A percentile compares a stretch with the other conserved stretches of the same genome.
Evolutionary conservation across 2,888 invertebrate species (phyloP).

Genomic region (Ryuthela nishihirai): DNA sequence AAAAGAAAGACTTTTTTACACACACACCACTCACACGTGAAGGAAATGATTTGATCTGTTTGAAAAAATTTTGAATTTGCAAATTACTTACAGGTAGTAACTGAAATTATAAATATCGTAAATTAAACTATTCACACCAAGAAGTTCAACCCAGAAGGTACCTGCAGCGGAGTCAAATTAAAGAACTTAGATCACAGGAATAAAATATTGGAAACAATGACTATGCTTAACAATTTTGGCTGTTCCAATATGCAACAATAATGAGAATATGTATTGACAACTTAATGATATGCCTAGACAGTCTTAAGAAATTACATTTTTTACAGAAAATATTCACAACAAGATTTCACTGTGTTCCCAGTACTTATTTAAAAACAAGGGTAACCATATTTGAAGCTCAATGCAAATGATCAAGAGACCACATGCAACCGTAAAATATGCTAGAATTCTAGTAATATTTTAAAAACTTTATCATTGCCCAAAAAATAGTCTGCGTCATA

Average conservation of each 20-base stretch:
- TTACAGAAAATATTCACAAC: conserved; percentile 36
- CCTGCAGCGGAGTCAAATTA: conserved; percentile 12
- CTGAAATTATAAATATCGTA: too few species aligned
- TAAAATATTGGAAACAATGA: conserved; percentile 38
- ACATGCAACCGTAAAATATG: background rate
- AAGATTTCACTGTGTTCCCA: conserved; percentile 24
- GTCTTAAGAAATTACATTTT: conserved; percentile 27
- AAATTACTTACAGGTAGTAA: too few species aligned
- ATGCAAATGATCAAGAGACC: background rate
- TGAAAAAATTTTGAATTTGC: conserved; percentile 14
- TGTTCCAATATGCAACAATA: conserved; percentile 28
- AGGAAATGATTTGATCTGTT: conserved; percentile 24
- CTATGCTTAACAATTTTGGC: conserved; percentile 38
- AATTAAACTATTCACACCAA: conserved; percentile 36
- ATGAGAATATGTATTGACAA: conserved; percentile 24
- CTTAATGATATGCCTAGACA: conserved; percentile 16
- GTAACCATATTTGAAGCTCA: conserved; percentile 12
- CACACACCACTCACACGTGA: conserved; percentile 39
- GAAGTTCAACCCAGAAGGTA: conserved; percentile 23
- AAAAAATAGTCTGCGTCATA: too few species aligned
- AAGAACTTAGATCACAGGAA: conserved; percentile 33
- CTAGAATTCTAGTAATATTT: background rate
- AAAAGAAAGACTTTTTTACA: conserved; percentile 28
- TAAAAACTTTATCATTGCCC: background rate
- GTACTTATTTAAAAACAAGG: conserved; percentile 34